Base-by-base conservation (phyloP, 2,797 vertebrate genomes). In the Myioborus melanocephalus region DNA sequence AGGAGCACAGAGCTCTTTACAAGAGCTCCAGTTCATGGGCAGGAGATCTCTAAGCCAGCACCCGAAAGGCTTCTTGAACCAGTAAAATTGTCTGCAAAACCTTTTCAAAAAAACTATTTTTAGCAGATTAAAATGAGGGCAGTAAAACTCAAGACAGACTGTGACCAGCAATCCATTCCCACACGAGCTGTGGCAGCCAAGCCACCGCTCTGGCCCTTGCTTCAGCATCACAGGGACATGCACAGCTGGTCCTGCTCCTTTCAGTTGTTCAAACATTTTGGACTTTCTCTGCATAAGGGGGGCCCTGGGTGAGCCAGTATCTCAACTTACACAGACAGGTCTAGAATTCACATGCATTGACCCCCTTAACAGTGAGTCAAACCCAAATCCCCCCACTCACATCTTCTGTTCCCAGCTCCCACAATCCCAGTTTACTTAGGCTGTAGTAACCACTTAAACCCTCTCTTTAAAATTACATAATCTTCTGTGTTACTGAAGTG, bases 171-270 rank as follows among this genome's bases (percentile, higher is more conserved):
- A 22, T 34, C 28, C 26, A 6, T n/a, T 24, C 8, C 34, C 8
- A 1, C 1, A 14, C 0, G 0, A 81, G 26, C 27, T 3, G 1
- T 2, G 53, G 5, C 2, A 3, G 23, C 43, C 61, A 52, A 60
- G 47, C 13, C 39, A 18, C 4, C 0, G 1, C 37, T 49, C 20
- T 19, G 28, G 27, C 23, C 30, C 21, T 17, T 34, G n/a, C 39
- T 63, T 47, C 55, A 34, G 64, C 30, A 23, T 16, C 9, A 2
- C 2, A 0, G 27, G 56, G 55, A 49, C 2, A 3, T 0, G 1
- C 20, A 12, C 0, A 0, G 32, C 34, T 66, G 4, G 0, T 44
- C 84, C 70, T 15, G 16, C 12, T 71, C 37, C 46, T 22, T 12
- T 14, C 0, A 2, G 22, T n/a, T 52, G 32, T 2, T 24, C n/a